Conservation (phyloP, 2,888 invertebrate genomes). For the Penaeus monodon region DNA sequence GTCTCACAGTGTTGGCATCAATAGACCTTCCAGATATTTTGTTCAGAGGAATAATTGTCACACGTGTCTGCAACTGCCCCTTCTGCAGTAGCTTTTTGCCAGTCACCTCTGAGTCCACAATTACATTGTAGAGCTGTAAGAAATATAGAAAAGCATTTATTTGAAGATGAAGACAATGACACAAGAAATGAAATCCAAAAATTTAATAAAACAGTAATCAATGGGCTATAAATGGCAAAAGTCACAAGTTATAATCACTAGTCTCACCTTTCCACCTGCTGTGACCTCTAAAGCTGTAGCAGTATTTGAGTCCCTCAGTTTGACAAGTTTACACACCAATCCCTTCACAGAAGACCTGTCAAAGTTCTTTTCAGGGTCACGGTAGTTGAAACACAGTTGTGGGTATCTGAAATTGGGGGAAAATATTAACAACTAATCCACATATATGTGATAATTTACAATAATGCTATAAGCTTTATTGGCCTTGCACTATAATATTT, state of each 20-base stretch:
- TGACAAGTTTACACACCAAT: constrained; percentile 83
- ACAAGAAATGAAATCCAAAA: no score
- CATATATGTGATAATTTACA: background rate
- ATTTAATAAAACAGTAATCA: no score
- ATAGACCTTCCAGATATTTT: constrained; percentile 81
- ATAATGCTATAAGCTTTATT: background rate
- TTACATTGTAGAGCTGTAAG: constrained; percentile 86
- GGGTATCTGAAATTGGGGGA: constrained; percentile 65
- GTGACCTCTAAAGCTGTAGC: constrained; percentile 87
- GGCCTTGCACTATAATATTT: background rate
- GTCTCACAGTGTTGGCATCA: constrained; percentile 74
- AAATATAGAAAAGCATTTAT: background rate
- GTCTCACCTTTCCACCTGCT: constrained; percentile 83
- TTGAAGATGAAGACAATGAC: background rate
- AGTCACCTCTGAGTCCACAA: constrained; percentile 88
- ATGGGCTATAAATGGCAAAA: no score
- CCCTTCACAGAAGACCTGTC: constrained; percentile 79
- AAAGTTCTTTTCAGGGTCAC: constrained; percentile 83
- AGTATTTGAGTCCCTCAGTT: constrained; percentile 78
- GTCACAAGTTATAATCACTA: no score
- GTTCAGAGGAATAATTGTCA: constrained; percentile 92
- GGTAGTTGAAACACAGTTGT: constrained; percentile 79
- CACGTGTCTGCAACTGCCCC: constrained; percentile 83
- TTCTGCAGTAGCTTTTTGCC: constrained; percentile 86
- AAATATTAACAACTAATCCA: background rate